Evolutionary conservation across 1,140 invertebrate species (phyloP), one percentile per base, ranked within the genome.

Genomic region (Drosophila sp.): DNA sequence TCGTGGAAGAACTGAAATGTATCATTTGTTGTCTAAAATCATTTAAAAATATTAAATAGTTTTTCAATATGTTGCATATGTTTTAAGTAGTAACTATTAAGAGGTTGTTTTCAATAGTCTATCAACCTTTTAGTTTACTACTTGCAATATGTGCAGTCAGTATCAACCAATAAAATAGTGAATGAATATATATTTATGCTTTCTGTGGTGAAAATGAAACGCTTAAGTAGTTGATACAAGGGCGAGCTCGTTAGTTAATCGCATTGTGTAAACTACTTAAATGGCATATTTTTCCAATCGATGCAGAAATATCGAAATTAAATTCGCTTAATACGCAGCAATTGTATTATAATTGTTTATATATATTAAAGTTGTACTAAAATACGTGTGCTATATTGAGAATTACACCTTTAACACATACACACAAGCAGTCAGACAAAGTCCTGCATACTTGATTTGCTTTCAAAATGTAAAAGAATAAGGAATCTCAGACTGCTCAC

Each of bases 151-250:
- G 21, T 78, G 11, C 38, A 70, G 56, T 11, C 2, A 1, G 29
- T 21, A 6, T 3, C 46, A 34, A 29, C 53, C 7, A 13, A 18
- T 18, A 4, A 14, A 18, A 7, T 7, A 25, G 38, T 8, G 2
- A 7, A 13, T 7, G n/a, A 6, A 7, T 14, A 2, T 7, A 27
- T 18, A 21, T 1, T 32, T 9, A n/a, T 4, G 13, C 1, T 40
- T 41, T 21, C 13, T 65, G 54, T 8, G 2, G 32, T 48, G 25
- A 74, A 74, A 81, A 73, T 78, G 51, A 13, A 41, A 40, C 59
- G 36, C 25, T 81, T 86, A 86, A 86, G 82, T 86, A 86, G 82
- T 87, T 77, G 36, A 87, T 87, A 86, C 82, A 86, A 81, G 14
- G 75, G 82, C 82, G 82, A 86, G 48, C 58, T 25, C 0, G 0